Conservation (phyloP, 1,140 invertebrate genomes). For the Formica selysi region DNA sequence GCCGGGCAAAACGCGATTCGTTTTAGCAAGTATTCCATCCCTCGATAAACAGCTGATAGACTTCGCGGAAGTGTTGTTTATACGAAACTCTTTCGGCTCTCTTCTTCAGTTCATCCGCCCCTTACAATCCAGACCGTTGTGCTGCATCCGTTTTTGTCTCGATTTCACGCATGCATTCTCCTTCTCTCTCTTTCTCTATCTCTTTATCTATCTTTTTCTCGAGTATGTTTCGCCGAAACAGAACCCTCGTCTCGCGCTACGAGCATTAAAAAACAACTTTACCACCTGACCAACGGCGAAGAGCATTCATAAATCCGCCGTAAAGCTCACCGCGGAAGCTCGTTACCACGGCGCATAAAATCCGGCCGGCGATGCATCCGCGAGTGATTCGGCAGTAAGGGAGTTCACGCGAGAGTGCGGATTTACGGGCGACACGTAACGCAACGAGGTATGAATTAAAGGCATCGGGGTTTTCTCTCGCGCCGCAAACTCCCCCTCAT, state of each 20-base stretch:
- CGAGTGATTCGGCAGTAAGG: slow-evolving; percentile 7
- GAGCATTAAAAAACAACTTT: slow-evolving; percentile 66
- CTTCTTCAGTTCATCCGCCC: slow-evolving; percentile 2
- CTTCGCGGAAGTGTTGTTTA: slow-evolving; percentile 64
- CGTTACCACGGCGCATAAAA: slow-evolving; percentile 58
- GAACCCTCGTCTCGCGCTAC: slow-evolving; percentile 1
- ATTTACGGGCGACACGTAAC: slow-evolving; percentile 56
- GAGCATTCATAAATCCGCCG: slow-evolving; percentile 60
- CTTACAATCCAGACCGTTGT: not conserved
- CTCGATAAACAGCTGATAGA: slow-evolving; percentile 57
- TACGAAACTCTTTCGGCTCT: slow-evolving; percentile 16
- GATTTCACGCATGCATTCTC: not conserved
- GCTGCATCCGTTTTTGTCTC: not conserved
- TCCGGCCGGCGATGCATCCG: slow-evolving; percentile 29
- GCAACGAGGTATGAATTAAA: slow-evolving; percentile 59
- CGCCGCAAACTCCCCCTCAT: not conserved
- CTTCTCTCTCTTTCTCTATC: slow-evolving; percentile 1
- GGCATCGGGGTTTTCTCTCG: not conserved
- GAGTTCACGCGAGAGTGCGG: slow-evolving; percentile 16
- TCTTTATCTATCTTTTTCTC: not conserved
- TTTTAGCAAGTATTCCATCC: slow-evolving; percentile 8
- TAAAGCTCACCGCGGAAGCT: slow-evolving; percentile 67
- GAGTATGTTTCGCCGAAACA: slow-evolving; percentile 54
- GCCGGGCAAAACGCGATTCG: not conserved
- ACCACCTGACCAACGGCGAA: slow-evolving; percentile 67